Percentiles rank a stretch among this genome's conserved stretches.
Conservation (phyloP, 1,140 invertebrate genomes). For the Probaryconus sp. region DNA sequence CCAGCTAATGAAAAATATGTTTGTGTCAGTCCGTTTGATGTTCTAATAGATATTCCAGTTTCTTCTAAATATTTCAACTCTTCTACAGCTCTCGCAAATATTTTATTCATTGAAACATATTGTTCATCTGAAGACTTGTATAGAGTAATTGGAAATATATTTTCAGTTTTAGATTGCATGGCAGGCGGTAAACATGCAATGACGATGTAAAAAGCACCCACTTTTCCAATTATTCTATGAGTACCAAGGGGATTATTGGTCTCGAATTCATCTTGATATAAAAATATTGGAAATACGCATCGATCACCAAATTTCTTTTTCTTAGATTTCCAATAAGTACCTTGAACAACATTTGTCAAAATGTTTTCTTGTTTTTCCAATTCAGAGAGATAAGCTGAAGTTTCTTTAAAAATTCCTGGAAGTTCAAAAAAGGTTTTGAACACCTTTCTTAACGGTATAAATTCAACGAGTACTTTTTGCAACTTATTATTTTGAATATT, state of each 20-base stretch:
- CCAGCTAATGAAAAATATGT: slow-evolving; percentile 23
- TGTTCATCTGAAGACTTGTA: slow-evolving; percentile 20
- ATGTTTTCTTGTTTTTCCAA: too few relatives aligned
- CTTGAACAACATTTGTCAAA: too few relatives aligned
- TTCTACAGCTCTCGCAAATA: slow-evolving; percentile 15
- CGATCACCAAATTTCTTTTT: too few relatives aligned
- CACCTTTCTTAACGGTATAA: too few relatives aligned
- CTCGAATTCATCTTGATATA: slow-evolving; percentile 19
- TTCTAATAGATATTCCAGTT: slow-evolving; percentile 2
- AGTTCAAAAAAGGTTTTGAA: too few relatives aligned
- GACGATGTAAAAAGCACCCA: slow-evolving; percentile 11
- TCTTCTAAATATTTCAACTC: slow-evolving; percentile 29
- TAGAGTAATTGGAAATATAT: slow-evolving; percentile 23
- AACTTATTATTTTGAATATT: too few relatives aligned
- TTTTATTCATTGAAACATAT: not conserved
- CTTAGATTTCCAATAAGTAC: too few relatives aligned
- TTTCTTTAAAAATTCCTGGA: too few relatives aligned
- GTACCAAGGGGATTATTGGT: slow-evolving; percentile 21
- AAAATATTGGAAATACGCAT: too few relatives aligned
- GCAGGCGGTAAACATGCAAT: slow-evolving; percentile 16
- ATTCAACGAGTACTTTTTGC: too few relatives aligned
- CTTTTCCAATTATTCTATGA: slow-evolving; percentile 12
- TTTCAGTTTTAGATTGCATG: slow-evolving; percentile 24
- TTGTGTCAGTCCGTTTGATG: not conserved
- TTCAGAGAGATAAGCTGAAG: too few relatives aligned